A percentile compares a stretch with the other conserved stretches of the same genome.
phyloP scores from a whole-genome alignment of 2,113 vertebrate genomes.

The Oophaga pumilio region DNA sequence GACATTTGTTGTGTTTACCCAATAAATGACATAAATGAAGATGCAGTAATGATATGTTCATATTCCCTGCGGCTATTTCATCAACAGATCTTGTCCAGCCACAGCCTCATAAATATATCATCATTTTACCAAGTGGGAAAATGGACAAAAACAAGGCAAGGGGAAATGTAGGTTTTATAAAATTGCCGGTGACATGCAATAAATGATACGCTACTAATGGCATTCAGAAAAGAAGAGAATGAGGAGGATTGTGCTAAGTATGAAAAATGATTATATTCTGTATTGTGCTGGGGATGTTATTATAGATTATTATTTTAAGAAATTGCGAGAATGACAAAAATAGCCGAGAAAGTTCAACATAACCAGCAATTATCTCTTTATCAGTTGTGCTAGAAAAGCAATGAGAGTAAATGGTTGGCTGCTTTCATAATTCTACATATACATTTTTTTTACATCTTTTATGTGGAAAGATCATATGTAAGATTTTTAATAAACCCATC shows the following conservation, averaged over 20 bases:
- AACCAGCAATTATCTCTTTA: background rate
- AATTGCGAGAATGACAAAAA: background rate
- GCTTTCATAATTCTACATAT: background rate
- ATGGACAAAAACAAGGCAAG: conserved; percentile 57
- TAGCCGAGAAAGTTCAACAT: background rate
- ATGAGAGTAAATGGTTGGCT: background rate
- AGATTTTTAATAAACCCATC: no score
- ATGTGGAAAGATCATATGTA: no score
- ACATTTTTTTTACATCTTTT: background rate
- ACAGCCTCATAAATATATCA: conserved; percentile 42
- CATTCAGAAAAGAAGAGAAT: conserved; percentile 10
- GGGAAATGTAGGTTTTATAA: conserved; percentile 64
- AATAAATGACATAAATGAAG: conserved; percentile 71
- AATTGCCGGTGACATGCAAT: conserved; percentile 63
- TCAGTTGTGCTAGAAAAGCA: background rate
- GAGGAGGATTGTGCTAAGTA: conserved; percentile 19
- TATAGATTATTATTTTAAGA: conserved; percentile 4
- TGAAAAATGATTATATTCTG: background rate
- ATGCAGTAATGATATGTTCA: conserved; percentile 68
- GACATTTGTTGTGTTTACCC: conserved; percentile 72
- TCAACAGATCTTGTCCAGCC: conserved; percentile 65
- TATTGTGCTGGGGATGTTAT: background rate
- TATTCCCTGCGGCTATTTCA: conserved; percentile 70
- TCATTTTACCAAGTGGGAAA: conserved; percentile 37
- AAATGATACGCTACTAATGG: conserved; percentile 38